These are phyloP conservation scores for Platycercus adscitus DNA, from an alignment of 2,113 vertebrate genomes.

Conservation along the genomic window DNA sequence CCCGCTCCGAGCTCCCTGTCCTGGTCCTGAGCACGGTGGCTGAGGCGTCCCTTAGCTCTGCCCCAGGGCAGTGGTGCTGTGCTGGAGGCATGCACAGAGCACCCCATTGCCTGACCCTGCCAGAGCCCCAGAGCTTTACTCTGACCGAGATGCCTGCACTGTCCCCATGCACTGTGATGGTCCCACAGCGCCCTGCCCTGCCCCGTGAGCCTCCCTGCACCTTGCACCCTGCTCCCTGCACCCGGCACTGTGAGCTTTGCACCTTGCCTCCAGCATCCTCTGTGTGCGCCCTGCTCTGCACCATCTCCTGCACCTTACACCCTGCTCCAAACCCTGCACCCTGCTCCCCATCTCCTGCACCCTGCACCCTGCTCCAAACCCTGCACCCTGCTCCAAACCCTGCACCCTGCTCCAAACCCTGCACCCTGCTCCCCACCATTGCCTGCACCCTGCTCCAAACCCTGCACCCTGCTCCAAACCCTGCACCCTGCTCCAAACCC, in stretches of 20 bases:
- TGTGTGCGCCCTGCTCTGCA: background rate
- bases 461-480: no score
- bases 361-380: rapidly evolving
- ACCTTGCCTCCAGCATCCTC: background rate
- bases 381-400: no score
- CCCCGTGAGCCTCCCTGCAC: background rate
- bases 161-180: rapidly evolving
- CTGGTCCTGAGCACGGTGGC: no score
- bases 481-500: no score
- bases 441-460: background rate
- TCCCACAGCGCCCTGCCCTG: background rate
- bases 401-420: no score
- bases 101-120: rapidly evolving
- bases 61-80: rapidly evolving
- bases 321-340: background rate
- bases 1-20: background rate
- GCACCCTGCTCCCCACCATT: background rate
- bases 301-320: background rate
- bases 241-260: background rate
- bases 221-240: background rate
- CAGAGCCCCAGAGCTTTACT: rapidly evolving
- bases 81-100: rapidly evolving
- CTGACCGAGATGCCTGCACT: rapidly evolving
- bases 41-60: no score
- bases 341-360: no score